These are phyloP conservation scores for Neoniphon sammara DNA, from an alignment of 2,797 vertebrate species.

Conservation along the genomic window DNA sequence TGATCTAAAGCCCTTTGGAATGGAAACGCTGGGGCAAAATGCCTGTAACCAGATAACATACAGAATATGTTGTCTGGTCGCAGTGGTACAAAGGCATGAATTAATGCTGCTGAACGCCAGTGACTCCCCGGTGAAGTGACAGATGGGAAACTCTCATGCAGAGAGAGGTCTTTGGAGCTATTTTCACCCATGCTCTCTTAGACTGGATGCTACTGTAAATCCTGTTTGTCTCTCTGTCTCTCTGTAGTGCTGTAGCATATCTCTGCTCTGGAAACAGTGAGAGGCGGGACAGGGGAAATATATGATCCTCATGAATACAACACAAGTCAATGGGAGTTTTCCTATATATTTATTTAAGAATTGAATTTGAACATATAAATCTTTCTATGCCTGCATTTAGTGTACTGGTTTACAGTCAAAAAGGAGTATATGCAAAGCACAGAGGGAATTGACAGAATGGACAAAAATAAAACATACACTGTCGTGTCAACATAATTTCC, in stretches of 20 bases:
- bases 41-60: constrained; percentile 37
- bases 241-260: constrained; percentile 13
- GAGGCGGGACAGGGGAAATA: constrained; percentile 38
- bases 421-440: neutral
- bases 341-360: constrained; percentile 14
- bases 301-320: constrained; percentile 36
- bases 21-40: constrained; percentile 5
- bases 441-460: neutral
- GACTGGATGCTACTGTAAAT: constrained; percentile 56
- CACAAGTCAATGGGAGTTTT: constrained; percentile 22
- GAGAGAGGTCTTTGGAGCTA: constrained; percentile 67
- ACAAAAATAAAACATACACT: neutral
- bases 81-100: constrained; percentile 51
- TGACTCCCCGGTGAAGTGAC: constrained; percentile 60
- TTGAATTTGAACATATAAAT: constrained; percentile 2
- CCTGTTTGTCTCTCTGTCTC: constrained; percentile 4
- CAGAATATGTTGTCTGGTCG: constrained; percentile 34
- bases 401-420: neutral
- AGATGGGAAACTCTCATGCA: constrained; percentile 68
- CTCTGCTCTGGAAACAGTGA: constrained; percentile 37
- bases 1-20: constrained; percentile 20
- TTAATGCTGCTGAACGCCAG: constrained; percentile 58
- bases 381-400: neutral
- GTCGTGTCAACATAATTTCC: too few relatives aligned
- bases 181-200: constrained; percentile 67